phyloP scores from a whole-genome alignment of 2,888 invertebrate species.

The Lithophane socia region DNA sequence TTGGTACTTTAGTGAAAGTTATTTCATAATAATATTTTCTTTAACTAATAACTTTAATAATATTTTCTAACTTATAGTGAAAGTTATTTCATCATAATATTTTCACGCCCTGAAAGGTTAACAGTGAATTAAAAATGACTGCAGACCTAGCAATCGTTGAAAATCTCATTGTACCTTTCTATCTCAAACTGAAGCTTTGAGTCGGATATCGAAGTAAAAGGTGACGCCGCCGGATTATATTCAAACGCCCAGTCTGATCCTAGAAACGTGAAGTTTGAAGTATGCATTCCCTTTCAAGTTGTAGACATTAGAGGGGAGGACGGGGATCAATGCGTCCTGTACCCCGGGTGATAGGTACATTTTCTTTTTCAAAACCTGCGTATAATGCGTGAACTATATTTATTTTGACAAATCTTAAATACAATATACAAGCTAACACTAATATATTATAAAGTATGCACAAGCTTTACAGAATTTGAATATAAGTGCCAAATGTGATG shows the following conservation, averaged over 20 bases:
- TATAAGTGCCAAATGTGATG: too few relatives aligned
- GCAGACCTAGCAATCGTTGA: too few relatives aligned
- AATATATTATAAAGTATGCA: too few relatives aligned
- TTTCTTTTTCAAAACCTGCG: neutral
- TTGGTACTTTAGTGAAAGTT: too few relatives aligned
- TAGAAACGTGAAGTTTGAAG: slow-evolving; percentile 21
- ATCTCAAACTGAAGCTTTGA: neutral
- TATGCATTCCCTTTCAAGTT: slow-evolving; percentile 2
- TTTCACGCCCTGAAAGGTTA: too few relatives aligned
- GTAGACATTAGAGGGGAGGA: slow-evolving; percentile 3
- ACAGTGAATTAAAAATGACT: too few relatives aligned
- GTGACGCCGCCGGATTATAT: neutral
- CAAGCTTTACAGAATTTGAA: too few relatives aligned
- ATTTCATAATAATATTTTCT: too few relatives aligned
- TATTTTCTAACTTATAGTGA: too few relatives aligned
- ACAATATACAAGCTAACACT: too few relatives aligned
- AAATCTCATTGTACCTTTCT: neutral
- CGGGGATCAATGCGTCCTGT: neutral
- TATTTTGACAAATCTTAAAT: neutral
- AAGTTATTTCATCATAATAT: too few relatives aligned
- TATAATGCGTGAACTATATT: neutral
- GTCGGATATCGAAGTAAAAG: slow-evolving; percentile 1
- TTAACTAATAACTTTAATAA: too few relatives aligned
- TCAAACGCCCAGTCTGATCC: slow-evolving; percentile 12
- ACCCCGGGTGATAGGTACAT: neutral